Conservation (phyloP, 64 coral and sea anemone genomes). For the Stichodactyla helianthus region DNA sequence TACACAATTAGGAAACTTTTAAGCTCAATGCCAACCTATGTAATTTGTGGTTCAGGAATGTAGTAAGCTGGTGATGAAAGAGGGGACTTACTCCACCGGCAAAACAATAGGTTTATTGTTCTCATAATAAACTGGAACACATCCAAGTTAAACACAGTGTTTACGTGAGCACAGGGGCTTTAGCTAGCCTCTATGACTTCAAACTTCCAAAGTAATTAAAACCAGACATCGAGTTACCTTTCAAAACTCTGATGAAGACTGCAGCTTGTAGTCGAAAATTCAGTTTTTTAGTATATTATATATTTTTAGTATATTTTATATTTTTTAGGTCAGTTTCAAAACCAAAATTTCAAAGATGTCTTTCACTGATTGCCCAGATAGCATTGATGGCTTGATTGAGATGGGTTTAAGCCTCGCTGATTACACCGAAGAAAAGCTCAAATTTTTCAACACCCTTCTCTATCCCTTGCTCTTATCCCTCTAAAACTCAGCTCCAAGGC, state of each 20-base stretch:
- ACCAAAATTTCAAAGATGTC: too few relatives aligned
- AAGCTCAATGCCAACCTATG: conserved; percentile 6
- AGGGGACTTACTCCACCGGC: not conserved
- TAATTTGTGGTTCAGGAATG: conserved; percentile 30
- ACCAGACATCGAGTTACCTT: not conserved
- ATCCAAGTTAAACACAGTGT: conserved; percentile 2
- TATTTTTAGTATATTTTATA: too few relatives aligned
- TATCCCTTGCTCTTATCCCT: not conserved
- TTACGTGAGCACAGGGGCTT: not conserved
- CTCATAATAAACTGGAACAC: not conserved
- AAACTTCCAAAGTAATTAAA: not conserved
- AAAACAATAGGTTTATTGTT: conserved; percentile 11
- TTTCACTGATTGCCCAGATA: too few relatives aligned
- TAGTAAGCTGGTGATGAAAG: conserved; percentile 7
- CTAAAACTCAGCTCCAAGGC: not conserved
- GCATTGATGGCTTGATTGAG: not conserved
- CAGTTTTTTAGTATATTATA: too few relatives aligned
- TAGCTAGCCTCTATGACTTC: not conserved
- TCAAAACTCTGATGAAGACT: too few relatives aligned
- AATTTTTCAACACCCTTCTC: conserved; percentile 12
- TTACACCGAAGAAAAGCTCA: not conserved
- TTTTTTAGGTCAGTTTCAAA: too few relatives aligned
- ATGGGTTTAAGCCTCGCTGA: not conserved
- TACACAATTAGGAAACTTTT: conserved; percentile 18
- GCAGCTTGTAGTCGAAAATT: too few relatives aligned